Conservation (phyloP, 1,140 invertebrate species). For the Laodelphax striatellus region DNA sequence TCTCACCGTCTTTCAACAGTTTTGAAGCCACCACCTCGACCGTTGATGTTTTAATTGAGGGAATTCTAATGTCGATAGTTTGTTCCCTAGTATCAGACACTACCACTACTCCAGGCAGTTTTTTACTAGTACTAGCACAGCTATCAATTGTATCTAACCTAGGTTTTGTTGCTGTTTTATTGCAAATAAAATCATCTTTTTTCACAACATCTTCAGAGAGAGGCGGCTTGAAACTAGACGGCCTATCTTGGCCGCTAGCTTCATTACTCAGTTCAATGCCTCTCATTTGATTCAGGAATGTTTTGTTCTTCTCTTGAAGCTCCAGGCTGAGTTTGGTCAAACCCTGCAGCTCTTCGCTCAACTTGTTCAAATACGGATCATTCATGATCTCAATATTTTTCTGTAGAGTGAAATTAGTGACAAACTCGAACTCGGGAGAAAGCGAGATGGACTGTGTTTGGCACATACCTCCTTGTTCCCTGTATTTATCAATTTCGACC, state of each 20-base stretch:
- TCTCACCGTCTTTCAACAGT: background rate
- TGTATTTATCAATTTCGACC: slow-evolving; percentile 59
- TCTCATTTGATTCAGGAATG: slow-evolving; percentile 6
- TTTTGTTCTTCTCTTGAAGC: slow-evolving; percentile 31
- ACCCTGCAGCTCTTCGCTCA: slow-evolving; percentile 41
- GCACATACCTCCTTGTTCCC: slow-evolving; percentile 23
- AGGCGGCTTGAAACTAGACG: no score
- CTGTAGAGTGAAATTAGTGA: background rate
- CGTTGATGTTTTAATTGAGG: background rate
- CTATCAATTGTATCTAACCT: no score
- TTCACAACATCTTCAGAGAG: no score
- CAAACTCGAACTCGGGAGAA: background rate
- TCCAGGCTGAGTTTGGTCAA: slow-evolving; percentile 44
- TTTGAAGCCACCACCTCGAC: background rate
- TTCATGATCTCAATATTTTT: slow-evolving; percentile 38
- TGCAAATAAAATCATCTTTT: no score
- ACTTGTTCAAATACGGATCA: slow-evolving; percentile 43
- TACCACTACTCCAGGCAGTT: no score
- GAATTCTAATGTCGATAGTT: no score
- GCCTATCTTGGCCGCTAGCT: no score
- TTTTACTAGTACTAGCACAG: no score
- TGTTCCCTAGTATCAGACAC: no score
- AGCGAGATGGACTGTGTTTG: slow-evolving; percentile 1
- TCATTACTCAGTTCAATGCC: slow-evolving; percentile 1
- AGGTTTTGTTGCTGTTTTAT: no score